Percentiles rank a stretch among this genome's conserved stretches.
Conservation (phyloP, 1,140 invertebrate genomes). For the Ridgeia piscesae region DNA sequence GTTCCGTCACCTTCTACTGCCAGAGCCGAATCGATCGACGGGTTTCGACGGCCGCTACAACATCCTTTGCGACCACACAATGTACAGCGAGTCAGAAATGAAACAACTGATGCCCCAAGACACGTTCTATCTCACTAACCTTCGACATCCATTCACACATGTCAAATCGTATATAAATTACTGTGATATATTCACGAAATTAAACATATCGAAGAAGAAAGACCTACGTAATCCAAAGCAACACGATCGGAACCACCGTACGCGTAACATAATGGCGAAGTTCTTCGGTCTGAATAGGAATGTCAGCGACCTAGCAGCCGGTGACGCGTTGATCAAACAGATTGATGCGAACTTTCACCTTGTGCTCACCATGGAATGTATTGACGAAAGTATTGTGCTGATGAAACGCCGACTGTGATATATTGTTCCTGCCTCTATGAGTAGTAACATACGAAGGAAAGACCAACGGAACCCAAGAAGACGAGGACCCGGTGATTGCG, state of each 20-base stretch:
- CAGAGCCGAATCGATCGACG: neutral
- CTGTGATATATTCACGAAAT: neutral
- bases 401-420: constrained; percentile 6
- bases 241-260: neutral
- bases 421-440: neutral
- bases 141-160: constrained; percentile 7
- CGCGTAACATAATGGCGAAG: neutral
- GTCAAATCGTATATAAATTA: neutral
- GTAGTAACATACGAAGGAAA: neutral
- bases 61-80: neutral
- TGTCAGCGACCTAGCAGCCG: neutral
- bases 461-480: neutral
- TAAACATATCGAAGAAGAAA: neutral
- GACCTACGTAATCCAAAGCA: neutral
- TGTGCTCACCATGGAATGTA: neutral
- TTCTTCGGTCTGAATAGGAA: neutral
- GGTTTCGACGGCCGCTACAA: neutral
- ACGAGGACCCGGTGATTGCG: neutral
- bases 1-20: neutral
- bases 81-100: neutral
- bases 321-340: neutral
- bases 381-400: neutral
- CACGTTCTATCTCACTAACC: neutral
- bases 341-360: neutral
- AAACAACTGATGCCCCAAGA: neutral